Evolutionary conservation across 2,888 invertebrate genomes (phyloP).

Genomic region (Chrysomela aeneicollis): DNA sequence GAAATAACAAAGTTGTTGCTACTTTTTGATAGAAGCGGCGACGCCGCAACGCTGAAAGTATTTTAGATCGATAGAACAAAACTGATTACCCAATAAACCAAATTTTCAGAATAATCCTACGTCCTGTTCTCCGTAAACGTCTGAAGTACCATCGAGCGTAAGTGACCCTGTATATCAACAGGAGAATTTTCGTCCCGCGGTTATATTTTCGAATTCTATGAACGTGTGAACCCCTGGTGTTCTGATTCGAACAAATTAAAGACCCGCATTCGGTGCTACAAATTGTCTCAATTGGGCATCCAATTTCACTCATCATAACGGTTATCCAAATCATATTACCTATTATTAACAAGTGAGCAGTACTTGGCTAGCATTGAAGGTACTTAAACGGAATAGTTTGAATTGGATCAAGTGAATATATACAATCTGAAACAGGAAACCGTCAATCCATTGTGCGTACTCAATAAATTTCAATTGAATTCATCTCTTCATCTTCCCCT

Average conservation of each 20-base stretch:
- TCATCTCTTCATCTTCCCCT: too few relatives aligned
- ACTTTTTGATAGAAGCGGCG: too few relatives aligned
- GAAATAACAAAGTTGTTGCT: too few relatives aligned
- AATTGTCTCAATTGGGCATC: constrained; percentile 15
- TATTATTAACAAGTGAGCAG: constrained; percentile 1
- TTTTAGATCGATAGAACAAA: too few relatives aligned
- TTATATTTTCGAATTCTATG: too few relatives aligned
- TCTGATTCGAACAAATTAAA: background rate
- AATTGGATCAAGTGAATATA: constrained; percentile 19
- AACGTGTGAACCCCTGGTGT: background rate
- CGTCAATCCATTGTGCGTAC: constrained; percentile 12
- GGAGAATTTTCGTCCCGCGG: too few relatives aligned
- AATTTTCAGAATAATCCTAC: too few relatives aligned
- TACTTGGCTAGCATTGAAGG: constrained; percentile 10
- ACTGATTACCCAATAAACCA: too few relatives aligned
- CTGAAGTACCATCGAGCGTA: too few relatives aligned
- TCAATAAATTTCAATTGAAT: constrained; percentile 13
- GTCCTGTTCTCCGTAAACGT: too few relatives aligned
- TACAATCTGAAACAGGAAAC: constrained; percentile 18
- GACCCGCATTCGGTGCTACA: background rate
- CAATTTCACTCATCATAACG: constrained; percentile 13
- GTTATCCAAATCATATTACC: constrained; percentile 10
- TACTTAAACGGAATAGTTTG: constrained; percentile 12
- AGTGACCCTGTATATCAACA: too few relatives aligned
- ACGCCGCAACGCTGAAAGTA: too few relatives aligned